Conservation (phyloP, 2,888 invertebrate species). For the Hemithea aestivaria region DNA sequence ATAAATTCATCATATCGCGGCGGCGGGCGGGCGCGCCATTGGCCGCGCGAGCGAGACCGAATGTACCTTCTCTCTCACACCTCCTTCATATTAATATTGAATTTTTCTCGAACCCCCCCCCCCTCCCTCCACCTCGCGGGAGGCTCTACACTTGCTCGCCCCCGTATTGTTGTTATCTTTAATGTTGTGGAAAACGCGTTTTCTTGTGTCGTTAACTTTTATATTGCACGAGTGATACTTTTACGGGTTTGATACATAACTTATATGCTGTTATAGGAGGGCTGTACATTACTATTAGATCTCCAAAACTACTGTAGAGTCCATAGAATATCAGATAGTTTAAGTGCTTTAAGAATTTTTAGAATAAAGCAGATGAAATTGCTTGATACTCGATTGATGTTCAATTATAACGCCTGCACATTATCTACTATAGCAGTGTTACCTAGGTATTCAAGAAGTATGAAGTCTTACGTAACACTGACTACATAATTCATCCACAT, state of each 20-base stretch:
- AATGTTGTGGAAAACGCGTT: conserved; percentile 80
- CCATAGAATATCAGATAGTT: too few relatives aligned
- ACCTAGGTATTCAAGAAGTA: too few relatives aligned
- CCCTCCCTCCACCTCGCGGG: conserved; percentile 74
- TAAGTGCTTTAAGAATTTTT: too few relatives aligned
- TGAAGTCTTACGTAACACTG: too few relatives aligned
- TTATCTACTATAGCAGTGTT: too few relatives aligned
- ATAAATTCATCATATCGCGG: conserved; percentile 89
- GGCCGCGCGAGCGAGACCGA: conserved; percentile 75
- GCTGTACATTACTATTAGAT: not conserved
- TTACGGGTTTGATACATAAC: conserved; percentile 75
- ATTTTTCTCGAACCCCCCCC: conserved; percentile 84
- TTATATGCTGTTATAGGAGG: conserved; percentile 43
- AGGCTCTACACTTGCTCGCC: conserved; percentile 78
- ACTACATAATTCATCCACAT: too few relatives aligned
- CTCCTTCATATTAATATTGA: conserved; percentile 90
- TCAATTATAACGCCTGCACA: conserved; percentile 1
- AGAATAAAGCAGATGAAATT: too few relatives aligned
- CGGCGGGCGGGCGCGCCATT: conserved; percentile 75
- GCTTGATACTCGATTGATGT: conserved; percentile 2
- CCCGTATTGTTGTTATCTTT: conserved; percentile 80
- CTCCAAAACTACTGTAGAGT: too few relatives aligned
- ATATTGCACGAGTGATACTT: conserved; percentile 79
- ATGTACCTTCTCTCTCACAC: conserved; percentile 79
- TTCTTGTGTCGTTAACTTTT: conserved; percentile 80